Conservation (phyloP, 2,113 vertebrate genomes). For the Cyprinus carpio region DNA sequence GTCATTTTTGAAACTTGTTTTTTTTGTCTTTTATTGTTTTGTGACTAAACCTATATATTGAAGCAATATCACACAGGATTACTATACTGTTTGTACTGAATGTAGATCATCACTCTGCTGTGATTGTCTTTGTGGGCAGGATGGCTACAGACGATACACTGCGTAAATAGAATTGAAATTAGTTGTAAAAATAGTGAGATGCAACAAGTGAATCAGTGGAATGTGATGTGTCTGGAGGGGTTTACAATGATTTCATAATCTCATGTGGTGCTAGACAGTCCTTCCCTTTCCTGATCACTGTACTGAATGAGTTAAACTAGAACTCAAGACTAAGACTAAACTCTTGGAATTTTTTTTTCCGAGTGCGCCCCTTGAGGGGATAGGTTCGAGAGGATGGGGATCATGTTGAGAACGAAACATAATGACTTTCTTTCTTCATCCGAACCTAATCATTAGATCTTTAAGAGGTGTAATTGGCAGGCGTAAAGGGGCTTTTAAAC, state of each 20-base stretch:
- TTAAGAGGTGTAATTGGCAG: constrained; percentile 65
- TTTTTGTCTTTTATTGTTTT: not conserved
- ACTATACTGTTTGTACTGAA: not conserved
- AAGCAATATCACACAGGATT: not conserved
- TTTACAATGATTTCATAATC: constrained; percentile 15
- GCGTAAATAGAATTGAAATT: not conserved
- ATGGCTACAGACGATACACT: not conserved
- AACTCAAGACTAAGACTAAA: constrained; percentile 70
- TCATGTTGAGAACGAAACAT: constrained; percentile 85
- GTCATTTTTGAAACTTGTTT: too few relatives aligned
- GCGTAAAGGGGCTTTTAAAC: constrained; percentile 39
- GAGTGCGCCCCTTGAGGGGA: constrained; percentile 94
- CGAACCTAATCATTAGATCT: constrained; percentile 62
- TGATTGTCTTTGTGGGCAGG: not conserved
- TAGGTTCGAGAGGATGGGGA: constrained; percentile 90
- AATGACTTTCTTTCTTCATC: constrained; percentile 61
- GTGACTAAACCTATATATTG: not conserved
- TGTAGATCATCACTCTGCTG: not conserved
- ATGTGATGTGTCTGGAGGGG: not conserved
- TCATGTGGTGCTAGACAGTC: constrained; percentile 21
- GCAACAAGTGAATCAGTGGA: constrained; percentile 11
- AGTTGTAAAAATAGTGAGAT: not conserved
- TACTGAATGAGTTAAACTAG: constrained; percentile 6
- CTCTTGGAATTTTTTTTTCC: constrained; percentile 80
- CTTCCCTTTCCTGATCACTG: constrained; percentile 18